These are phyloP conservation scores for Zaprionus bogoriensis DNA, from an alignment of 2,888 invertebrate species.

Conservation along the genomic window DNA sequence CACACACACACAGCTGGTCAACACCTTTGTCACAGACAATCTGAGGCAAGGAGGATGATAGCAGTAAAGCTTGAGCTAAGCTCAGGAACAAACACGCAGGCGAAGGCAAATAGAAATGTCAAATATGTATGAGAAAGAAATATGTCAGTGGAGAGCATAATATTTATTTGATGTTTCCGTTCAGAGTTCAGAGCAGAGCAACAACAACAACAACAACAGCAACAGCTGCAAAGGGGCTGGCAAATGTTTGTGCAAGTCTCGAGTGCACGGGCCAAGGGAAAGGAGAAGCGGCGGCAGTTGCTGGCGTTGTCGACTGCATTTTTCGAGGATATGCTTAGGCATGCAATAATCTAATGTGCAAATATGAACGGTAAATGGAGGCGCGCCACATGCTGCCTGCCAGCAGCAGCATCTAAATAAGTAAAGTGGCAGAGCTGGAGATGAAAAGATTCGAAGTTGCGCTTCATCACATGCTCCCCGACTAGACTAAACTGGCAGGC, in stretches of 20 bases:
- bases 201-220: slow-evolving; percentile 23
- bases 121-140: slow-evolving; percentile 20
- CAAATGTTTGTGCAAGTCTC: slow-evolving; percentile 56
- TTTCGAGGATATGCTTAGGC: slow-evolving; percentile 62
- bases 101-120: slow-evolving; percentile 22
- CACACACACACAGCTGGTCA: neutral
- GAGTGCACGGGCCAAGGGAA: slow-evolving; percentile 32
- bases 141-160: slow-evolving; percentile 52
- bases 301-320: slow-evolving; percentile 23
- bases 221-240: slow-evolving; percentile 14
- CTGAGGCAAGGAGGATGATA: too few relatives aligned
- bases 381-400: slow-evolving; percentile 49
- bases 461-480: neutral
- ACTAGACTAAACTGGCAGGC: slow-evolving; percentile 5
- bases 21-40: too few relatives aligned
- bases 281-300: neutral
- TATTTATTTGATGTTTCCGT: slow-evolving; percentile 75
- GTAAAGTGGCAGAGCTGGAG: slow-evolving; percentile 19
- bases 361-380: slow-evolving; percentile 68
- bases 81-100: too few relatives aligned
- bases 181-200: too few relatives aligned
- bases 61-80: too few relatives aligned
- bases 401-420: slow-evolving; percentile 56
- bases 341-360: slow-evolving; percentile 78
- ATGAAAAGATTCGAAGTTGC: slow-evolving; percentile 38